phyloP scores from a whole-genome alignment of 1,140 invertebrate species.

The Scaptomyza graminum region DNA sequence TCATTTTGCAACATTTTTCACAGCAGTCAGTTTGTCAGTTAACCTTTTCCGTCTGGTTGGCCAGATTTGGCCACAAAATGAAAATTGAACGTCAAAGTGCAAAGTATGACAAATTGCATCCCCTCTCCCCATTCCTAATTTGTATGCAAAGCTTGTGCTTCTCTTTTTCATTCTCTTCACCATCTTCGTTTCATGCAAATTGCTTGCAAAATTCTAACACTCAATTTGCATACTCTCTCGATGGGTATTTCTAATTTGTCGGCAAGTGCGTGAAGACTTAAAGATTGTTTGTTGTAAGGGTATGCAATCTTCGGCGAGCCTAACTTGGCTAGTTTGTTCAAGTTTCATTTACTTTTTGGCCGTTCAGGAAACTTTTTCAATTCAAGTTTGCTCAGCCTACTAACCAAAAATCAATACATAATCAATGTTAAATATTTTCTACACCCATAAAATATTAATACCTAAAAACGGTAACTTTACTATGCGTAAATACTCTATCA shows the following conservation, averaged over 20 bases:
- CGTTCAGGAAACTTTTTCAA: conserved; percentile 35
- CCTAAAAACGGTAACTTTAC: background rate
- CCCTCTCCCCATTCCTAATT: conserved; percentile 42
- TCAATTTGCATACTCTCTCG: background rate
- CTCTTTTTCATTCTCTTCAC: too few relatives aligned
- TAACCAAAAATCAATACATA: conserved; percentile 61
- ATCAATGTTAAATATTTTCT: conserved; percentile 60
- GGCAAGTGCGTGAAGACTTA: too few relatives aligned
- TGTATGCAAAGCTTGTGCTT: conserved; percentile 41
- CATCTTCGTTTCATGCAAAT: conserved; percentile 18
- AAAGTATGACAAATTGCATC: conserved; percentile 53
- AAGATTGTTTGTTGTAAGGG: background rate
- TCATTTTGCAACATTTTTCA: conserved; percentile 50
- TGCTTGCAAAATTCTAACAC: conserved; percentile 19
- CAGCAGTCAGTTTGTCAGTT: conserved; percentile 30
- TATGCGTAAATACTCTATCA: conserved; percentile 1
- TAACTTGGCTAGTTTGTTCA: background rate
- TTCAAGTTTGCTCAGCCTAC: conserved; percentile 28
- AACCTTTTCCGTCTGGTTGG: conserved; percentile 12
- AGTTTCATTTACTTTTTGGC: background rate
- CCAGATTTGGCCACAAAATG: conserved; percentile 10
- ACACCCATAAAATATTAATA: conserved; percentile 4
- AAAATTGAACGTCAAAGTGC: conserved; percentile 64
- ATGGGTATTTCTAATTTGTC: background rate
- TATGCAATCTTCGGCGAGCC: background rate